Evolutionary conservation across 2,888 invertebrate genomes (phyloP).

Genomic region (Drosophila fulvimacula): DNA sequence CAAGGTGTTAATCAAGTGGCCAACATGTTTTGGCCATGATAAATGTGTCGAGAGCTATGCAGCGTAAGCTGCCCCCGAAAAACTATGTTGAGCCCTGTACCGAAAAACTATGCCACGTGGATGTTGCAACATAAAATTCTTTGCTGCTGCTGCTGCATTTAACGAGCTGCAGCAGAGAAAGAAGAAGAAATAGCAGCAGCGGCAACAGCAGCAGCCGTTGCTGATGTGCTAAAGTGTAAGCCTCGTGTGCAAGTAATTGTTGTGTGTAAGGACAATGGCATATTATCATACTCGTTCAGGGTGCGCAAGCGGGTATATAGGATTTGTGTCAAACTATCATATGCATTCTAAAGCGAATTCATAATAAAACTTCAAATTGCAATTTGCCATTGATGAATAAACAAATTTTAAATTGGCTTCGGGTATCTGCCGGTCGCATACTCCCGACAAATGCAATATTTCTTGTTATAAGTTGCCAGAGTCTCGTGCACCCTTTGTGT

Average conservation of each 20-base stretch:
- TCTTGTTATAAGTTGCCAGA: conserved; percentile 58
- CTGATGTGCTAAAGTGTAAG: conserved; percentile 19
- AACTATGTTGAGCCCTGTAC: conserved; percentile 38
- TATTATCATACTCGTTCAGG: background rate
- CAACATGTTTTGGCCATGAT: conserved; percentile 63
- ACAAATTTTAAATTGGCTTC: background rate
- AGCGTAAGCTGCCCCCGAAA: conserved; percentile 28
- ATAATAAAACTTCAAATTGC: background rate
- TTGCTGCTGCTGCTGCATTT: conserved; percentile 55
- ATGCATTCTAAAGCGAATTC: no score
- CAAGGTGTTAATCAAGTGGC: conserved; percentile 75
- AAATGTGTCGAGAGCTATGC: conserved; percentile 47
- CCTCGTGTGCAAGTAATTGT: conserved; percentile 70
- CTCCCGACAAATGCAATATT: background rate
- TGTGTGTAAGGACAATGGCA: conserved; percentile 67
- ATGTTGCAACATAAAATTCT: conserved; percentile 41
- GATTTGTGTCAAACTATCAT: no score
- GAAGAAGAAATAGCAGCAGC: conserved; percentile 4
- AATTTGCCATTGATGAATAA: background rate
- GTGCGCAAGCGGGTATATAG: background rate
- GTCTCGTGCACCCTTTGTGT: conserved; percentile 16
- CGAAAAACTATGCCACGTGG: conserved; percentile 53
- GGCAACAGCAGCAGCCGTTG: conserved; percentile 13
- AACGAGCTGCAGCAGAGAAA: conserved; percentile 44
- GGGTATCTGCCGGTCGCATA: background rate